Evolutionary conservation across 2,113 vertebrate genomes (phyloP).

Genomic region (Nicator chloris): DNA sequence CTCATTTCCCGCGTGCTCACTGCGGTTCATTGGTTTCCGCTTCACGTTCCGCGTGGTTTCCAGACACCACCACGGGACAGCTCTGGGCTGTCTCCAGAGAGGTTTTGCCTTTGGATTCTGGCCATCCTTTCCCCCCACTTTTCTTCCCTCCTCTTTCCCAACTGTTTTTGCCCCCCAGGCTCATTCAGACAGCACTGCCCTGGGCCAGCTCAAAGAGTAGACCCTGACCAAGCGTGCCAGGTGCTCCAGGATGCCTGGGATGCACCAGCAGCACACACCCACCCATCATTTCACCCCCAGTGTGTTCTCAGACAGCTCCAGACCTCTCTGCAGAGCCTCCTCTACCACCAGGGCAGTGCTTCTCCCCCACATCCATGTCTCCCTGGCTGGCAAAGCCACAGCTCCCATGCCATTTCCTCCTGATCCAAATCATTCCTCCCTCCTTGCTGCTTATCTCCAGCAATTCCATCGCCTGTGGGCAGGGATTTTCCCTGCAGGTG

Average conservation of each 20-base stretch:
- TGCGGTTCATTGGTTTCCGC: conserved; percentile 46
- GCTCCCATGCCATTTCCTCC: not conserved
- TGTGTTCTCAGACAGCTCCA: not conserved
- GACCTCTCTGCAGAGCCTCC: not conserved
- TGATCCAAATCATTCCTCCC: not conserved
- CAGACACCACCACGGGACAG: not conserved
- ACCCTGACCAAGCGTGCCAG: fast-evolving
- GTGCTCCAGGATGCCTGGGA: not conserved
- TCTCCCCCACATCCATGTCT: not conserved
- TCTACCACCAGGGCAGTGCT: not conserved
- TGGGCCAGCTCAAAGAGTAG: not conserved
- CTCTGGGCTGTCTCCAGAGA: not conserved
- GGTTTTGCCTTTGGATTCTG: not conserved
- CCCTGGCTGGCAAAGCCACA: not conserved
- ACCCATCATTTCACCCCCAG: fast-evolving
- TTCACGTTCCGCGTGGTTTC: conserved; percentile 30
- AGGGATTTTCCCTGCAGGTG: not conserved
- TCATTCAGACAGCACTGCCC: fast-evolving
- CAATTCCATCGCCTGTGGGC: not conserved
- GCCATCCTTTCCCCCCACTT: not conserved
- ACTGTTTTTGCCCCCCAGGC: not conserved
- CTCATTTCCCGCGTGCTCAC: not conserved
- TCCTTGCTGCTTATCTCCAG: not conserved
- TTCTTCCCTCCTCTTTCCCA: fast-evolving
- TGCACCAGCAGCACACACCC: not conserved